Evolutionary conservation across 2,888 invertebrate species (phyloP), one percentile per base, ranked within the genome.

Genomic region (Caenorhabditis sp.): DNA sequence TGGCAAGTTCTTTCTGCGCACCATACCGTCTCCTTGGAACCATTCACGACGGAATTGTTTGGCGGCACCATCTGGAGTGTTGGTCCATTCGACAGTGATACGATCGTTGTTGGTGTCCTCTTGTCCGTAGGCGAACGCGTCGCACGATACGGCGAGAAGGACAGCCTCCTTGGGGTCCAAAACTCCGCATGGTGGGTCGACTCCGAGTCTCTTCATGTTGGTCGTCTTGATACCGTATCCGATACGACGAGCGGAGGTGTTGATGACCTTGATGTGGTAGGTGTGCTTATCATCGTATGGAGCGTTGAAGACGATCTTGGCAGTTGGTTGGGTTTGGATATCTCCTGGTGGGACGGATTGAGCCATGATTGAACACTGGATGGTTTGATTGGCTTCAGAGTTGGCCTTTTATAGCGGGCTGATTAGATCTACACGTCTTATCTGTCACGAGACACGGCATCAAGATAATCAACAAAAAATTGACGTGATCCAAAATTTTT

Each of bases 1-100:
- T 10, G 43, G 43, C 43, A 43, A 43, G 55, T 79, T 81, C 78
- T 79, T 79, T 54, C 81, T 69, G 58, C 79, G 79, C 58, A 79
- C 78, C 81, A 79, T 79, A 19, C 78, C 82, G 55, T 82, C 81
- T 61, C 80, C 80, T 66, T 81, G 80, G 81, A 81, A 81, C 81
- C 81, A 80, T 64, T 81, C 81, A 63, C 81, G 79, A 58, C 81
- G 76, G 80, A 80, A 80, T 61, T 77, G 78, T 69, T 76, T 76
- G 67, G 76, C 81, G 37, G 79, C 79, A 26, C 77, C 79, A 50
- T 77, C 78, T 27, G 80, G 78, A 37, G 80, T 76, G 69, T 80
- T 80, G 71, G 78, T 80, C 80, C 79, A 79, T 61, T 81, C 81
- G 66, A 81, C 67, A 51, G 78, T 81, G 76, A 81, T 78, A 59